These are phyloP conservation scores for Drosophila ogumai DNA, from an alignment of 1,140 invertebrate species.

Conservation along the genomic window DNA sequence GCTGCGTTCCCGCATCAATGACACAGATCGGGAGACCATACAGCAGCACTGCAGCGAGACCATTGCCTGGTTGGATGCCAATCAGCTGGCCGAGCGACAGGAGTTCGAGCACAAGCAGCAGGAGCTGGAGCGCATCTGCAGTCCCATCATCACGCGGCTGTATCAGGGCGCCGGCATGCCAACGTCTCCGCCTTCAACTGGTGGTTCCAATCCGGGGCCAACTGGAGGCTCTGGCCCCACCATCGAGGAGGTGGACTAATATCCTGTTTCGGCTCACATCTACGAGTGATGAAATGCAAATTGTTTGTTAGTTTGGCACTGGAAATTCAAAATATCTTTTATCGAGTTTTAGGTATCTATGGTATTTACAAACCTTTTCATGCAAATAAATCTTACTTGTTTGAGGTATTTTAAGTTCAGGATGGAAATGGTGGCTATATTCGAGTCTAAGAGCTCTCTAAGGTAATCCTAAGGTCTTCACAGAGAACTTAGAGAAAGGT, in stretches of 20 bases:
- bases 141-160: conserved; percentile 93
- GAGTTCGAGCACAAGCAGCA: conserved; percentile 97
- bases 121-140: conserved; percentile 92
- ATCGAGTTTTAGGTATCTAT: background rate
- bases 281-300: background rate
- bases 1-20: conserved; percentile 94
- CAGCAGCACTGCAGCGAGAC: conserved; percentile 96
- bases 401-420: background rate
- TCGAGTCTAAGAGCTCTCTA: background rate
- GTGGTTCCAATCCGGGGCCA: conserved; percentile 50
- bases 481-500: no score
- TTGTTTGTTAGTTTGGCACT: conserved; percentile 14
- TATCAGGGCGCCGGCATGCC: conserved; percentile 89
- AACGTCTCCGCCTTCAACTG: conserved; percentile 84
- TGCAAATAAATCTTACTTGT: conserved; percentile 17
- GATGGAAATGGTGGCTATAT: background rate
- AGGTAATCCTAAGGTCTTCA: background rate
- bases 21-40: conserved; percentile 93
- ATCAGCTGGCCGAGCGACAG: conserved; percentile 95
- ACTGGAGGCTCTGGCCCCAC: conserved; percentile 89
- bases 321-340: background rate
- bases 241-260: conserved; percentile 97
- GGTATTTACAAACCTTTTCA: background rate
- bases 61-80: conserved; percentile 97
- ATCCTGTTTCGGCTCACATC: no score